Conservation (phyloP, 2,797 vertebrate species). For the Ibycter americanus region DNA sequence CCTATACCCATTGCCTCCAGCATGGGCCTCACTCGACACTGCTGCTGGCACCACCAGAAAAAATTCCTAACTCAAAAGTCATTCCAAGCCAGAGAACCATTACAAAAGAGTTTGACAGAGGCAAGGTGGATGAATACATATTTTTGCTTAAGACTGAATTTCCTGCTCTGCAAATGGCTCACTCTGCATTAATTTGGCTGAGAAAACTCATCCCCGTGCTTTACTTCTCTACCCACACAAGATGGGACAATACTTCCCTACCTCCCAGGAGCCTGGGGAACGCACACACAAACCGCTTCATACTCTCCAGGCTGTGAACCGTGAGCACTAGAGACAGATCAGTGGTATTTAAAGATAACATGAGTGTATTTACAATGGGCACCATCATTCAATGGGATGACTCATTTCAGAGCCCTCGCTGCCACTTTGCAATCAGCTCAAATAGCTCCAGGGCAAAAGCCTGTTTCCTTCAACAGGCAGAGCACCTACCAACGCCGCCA, state of each 20-base stretch:
- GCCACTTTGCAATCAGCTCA: not conserved
- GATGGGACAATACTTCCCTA: not conserved
- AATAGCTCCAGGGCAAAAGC: not conserved
- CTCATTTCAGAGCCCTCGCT: not conserved
- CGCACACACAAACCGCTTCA: fast-evolving
- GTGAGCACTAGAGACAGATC: not conserved
- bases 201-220: not conserved
- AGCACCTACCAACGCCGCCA: not conserved
- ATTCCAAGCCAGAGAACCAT: not conserved
- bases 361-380: not conserved
- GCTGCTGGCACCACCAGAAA: not conserved
- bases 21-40: fast-evolving
- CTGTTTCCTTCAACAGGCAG: not conserved
- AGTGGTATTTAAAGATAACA: not conserved
- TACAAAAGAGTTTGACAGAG: not conserved
- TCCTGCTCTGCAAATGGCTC: not conserved
- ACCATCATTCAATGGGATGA: not conserved
- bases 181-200: not conserved
- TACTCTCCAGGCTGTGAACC: not conserved
- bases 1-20: not conserved
- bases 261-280: not conserved
- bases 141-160: not conserved
- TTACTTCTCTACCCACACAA: not conserved
- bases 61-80: not conserved
- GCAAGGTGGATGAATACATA: not conserved